Base-by-base conservation (phyloP, 2,113 vertebrate genomes). In the Tachysurus fulvidraco region DNA sequence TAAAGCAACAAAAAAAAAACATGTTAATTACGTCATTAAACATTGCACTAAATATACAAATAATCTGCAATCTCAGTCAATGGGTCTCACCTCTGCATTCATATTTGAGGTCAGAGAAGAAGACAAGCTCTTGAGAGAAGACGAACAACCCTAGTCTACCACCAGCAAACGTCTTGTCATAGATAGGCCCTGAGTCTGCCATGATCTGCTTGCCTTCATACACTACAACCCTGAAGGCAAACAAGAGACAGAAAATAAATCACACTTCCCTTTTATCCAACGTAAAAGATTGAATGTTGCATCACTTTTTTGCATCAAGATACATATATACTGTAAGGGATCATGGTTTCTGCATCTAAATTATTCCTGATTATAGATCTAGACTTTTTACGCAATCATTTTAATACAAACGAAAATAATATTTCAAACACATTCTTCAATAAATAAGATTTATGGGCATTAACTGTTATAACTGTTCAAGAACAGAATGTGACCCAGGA, bases 51-150 rank as follows among this genome's bases (percentile, higher is more conserved):
- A 62, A 71, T 30, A 65, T n/a, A 28, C 80, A 91, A 46, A 46
- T 25, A 7, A 50, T 13, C 28, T 50, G 10, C 10, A 69, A 78
- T 77, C 19, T 30, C 19, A 85, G 54, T 59, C 16, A 57, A 30
- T 57, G 41, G 8, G 13, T 54, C 96, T 96, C 91, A 99, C 98
- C 98, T 98, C 96, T 95, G 94, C 98, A 99, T 93, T 98, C 97
- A 7, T 99, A 98, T 93, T 96, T 97, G 91, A 99, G 97, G 92
- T 99, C 98, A 44, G 98, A 99, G 95, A 99, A 99, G 89, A 97
- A 96, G 78, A 98, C 96, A 89, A 97, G 97, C 83, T 99, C 98
- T 93, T 99, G 98, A 84, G 98, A 99, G 94, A 99, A 99, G 92
- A 99, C 98, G 88, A 99, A 99, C 83, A 99, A 94, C 25, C 98